Percentiles rank a stretch among this genome's conserved stretches.
Evolutionary conservation across 2,797 vertebrate genomes (phyloP).

Genomic region (Darevskia mixta): DNA sequence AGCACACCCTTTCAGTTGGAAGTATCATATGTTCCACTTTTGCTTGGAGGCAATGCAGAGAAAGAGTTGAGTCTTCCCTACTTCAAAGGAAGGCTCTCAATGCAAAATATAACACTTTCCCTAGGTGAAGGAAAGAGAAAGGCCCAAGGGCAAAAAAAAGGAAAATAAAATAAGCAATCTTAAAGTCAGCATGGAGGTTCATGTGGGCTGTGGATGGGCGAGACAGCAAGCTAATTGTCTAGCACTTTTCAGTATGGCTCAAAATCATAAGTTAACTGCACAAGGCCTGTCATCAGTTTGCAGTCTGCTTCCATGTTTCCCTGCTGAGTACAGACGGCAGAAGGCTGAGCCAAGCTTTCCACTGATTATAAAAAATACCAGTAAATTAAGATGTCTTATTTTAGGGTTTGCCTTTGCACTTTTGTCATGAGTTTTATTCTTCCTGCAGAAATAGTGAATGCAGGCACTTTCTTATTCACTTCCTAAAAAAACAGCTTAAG

Average conservation of each 20-base stretch:
- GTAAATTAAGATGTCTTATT: conserved; percentile 24
- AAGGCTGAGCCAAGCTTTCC: conserved; percentile 56
- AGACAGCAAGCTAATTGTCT: conserved; percentile 56
- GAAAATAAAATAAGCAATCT: conserved; percentile 33
- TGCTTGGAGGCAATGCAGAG: not conserved
- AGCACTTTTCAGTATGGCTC: conserved; percentile 54
- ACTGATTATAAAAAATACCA: conserved; percentile 55
- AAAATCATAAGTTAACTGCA: conserved; percentile 67
- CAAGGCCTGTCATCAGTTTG: conserved; percentile 58
- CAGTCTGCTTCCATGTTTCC: conserved; percentile 71
- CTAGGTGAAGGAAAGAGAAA: not conserved
- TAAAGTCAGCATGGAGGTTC: conserved; percentile 34
- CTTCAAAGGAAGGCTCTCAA: not conserved
- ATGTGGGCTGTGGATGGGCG: conserved; percentile 32
- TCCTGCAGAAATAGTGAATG: conserved; percentile 17
- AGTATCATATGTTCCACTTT: not conserved
- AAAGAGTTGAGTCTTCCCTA: not conserved
- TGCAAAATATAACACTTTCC: not conserved
- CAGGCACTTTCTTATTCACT: not conserved
- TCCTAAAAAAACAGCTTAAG: not conserved
- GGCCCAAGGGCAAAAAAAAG: not conserved
- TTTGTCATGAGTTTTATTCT: conserved; percentile 18
- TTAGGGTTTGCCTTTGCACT: conserved; percentile 21
- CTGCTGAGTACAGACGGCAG: conserved; percentile 69
- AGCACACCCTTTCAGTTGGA: not conserved